Percentiles rank a stretch among this genome's conserved stretches.
phyloP scores from a whole-genome alignment of 2,113 vertebrate genomes.

The Protomyctophum bolini region DNA sequence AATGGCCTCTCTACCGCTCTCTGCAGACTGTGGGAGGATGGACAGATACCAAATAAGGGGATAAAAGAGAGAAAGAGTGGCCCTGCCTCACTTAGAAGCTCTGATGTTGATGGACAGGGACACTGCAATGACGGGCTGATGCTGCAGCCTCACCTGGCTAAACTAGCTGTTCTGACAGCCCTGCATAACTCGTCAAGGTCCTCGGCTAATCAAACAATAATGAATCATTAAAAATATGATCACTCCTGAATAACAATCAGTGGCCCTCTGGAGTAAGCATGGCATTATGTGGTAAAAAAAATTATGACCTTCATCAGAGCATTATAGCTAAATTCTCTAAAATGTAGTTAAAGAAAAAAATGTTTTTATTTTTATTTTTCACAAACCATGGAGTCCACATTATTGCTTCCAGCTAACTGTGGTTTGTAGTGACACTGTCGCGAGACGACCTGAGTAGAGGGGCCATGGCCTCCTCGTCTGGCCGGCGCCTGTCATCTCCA shows the following conservation, averaged over 20 bases:
- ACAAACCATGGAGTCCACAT: slow-evolving; percentile 25
- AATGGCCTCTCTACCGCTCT: slow-evolving; percentile 58
- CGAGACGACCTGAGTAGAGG: slow-evolving; percentile 46
- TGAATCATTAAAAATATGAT: slow-evolving; percentile 33
- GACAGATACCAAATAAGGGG: slow-evolving; percentile 71
- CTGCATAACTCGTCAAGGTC: slow-evolving; percentile 19
- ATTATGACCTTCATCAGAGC: neutral
- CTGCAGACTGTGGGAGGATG: slow-evolving; percentile 63
- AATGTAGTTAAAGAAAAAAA: neutral
- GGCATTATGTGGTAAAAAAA: neutral
- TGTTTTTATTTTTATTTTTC: no score
- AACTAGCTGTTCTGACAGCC: slow-evolving; percentile 67
- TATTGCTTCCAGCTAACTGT: slow-evolving; percentile 27
- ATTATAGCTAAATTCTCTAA: neutral
- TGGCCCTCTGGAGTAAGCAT: no score
- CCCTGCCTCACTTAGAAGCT: slow-evolving; percentile 64
- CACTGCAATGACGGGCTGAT: slow-evolving; percentile 53
- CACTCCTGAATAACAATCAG: slow-evolving; percentile 1
- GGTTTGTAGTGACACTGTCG: slow-evolving; percentile 51
- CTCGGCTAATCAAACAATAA: slow-evolving; percentile 30
- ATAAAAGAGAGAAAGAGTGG: slow-evolving; percentile 63
- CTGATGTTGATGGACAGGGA: slow-evolving; percentile 71
- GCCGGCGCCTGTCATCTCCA: slow-evolving; percentile 64
- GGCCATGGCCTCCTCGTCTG: slow-evolving; percentile 71
- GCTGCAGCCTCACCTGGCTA: slow-evolving; percentile 67